Percentiles rank a stretch among this genome's conserved stretches.
phyloP scores from a whole-genome alignment of 1,140 invertebrate genomes.

The Eciton burchellii region DNA sequence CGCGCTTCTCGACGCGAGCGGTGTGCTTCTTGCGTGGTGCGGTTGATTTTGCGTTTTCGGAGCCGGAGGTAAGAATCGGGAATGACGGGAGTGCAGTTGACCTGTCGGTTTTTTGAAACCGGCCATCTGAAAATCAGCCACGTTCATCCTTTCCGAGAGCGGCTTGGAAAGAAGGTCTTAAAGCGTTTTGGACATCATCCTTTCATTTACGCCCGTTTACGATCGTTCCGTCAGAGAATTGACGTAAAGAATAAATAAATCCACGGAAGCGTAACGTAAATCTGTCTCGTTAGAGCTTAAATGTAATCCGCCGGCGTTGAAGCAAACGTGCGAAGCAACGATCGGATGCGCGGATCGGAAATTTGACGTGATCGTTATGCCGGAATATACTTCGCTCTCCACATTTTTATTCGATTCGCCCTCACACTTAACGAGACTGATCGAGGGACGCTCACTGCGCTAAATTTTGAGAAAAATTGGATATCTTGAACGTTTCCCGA shows the following conservation, averaged over 20 bases:
- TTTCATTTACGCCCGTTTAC: not conserved
- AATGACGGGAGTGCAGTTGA: no score
- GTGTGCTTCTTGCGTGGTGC: not conserved
- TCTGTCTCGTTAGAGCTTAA: conserved; percentile 1
- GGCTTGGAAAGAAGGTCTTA: not conserved
- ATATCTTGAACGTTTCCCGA: not conserved
- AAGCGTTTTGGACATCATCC: not conserved
- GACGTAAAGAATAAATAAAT: conserved; percentile 2
- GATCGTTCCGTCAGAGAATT: not conserved
- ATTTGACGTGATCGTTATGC: conserved; percentile 2
- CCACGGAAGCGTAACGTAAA: conserved; percentile 30
- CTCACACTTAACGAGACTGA: not conserved
- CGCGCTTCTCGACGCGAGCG: not conserved
- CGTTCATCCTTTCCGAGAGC: conserved; percentile 31
- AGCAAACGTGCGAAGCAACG: not conserved
- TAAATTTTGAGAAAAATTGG: not conserved
- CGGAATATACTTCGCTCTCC: not conserved
- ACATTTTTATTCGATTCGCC: not conserved
- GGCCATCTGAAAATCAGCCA: not conserved
- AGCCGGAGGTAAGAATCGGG: conserved; percentile 22
- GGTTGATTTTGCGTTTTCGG: not conserved
- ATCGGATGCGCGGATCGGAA: conserved; percentile 5
- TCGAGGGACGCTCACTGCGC: not conserved
- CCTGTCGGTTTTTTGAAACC: no score
- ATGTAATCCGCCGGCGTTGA: conserved; percentile 20